These are phyloP conservation scores for Enteromius anoplus DNA, from an alignment of 2,797 vertebrate species.

Conservation along the genomic window DNA sequence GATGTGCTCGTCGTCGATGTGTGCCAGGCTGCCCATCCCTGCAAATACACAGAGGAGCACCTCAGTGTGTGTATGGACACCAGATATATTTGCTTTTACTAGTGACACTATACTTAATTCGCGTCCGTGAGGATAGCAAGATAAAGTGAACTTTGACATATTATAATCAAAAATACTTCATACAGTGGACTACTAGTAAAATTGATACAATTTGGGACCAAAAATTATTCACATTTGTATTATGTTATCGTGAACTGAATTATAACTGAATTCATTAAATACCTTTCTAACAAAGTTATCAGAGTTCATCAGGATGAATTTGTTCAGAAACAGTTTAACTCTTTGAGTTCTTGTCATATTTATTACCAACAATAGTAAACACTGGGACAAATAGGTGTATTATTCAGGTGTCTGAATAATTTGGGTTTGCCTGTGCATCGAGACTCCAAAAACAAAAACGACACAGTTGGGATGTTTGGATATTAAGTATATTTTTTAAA, in stretches of 20 bases:
- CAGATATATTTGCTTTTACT: background rate
- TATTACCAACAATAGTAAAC: too few species aligned
- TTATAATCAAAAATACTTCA: background rate
- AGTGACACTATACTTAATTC: background rate
- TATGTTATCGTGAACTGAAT: too few species aligned
- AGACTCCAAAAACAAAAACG: background rate
- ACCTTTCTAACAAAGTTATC: too few species aligned
- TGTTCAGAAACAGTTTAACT: background rate
- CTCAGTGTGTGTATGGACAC: slow-evolving; percentile 31
- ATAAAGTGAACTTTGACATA: background rate
- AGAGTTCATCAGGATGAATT: background rate
- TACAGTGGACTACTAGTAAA: too few species aligned
- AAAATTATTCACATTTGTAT: too few species aligned
- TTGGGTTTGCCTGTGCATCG: background rate
- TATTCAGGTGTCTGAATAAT: background rate
- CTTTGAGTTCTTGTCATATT: too few species aligned
- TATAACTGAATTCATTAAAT: too few species aligned
- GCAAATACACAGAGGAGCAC: slow-evolving; percentile 75
- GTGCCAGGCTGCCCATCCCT: slow-evolving; percentile 95
- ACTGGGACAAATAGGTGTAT: too few species aligned
- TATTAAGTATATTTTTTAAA: too few species aligned
- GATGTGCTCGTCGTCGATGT: slow-evolving; percentile 97
- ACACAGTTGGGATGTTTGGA: too few species aligned
- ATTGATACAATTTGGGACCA: too few species aligned
- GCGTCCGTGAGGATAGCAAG: too few species aligned